Conservation (phyloP, 2,797 vertebrate species). For the Bovichtus variegatus region DNA sequence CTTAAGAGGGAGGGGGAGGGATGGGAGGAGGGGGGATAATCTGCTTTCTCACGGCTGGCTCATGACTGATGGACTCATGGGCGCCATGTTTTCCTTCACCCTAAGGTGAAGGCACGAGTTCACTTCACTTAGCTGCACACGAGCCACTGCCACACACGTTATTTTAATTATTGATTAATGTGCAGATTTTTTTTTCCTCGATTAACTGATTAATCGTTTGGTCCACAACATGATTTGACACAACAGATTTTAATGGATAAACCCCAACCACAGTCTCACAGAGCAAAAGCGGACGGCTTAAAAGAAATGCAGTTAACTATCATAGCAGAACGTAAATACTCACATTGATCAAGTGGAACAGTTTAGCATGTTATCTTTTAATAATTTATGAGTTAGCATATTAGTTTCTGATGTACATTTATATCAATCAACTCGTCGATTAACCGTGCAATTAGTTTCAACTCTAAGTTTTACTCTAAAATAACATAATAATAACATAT, state of each 20-base stretch:
- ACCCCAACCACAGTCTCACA: not conserved
- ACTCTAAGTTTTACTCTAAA: not conserved
- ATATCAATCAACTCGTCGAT: not conserved
- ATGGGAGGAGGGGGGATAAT: not conserved
- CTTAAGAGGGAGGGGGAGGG: not conserved
- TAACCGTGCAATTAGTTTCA: not conserved
- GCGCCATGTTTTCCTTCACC: constrained; percentile 51
- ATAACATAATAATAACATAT: not conserved
- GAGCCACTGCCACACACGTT: not conserved
- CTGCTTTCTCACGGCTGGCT: constrained; percentile 44
- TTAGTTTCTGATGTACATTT: not conserved
- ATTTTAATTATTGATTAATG: constrained; percentile 14
- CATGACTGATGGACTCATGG: constrained; percentile 29
- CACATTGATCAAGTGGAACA: not conserved
- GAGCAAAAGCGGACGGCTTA: too few relatives aligned
- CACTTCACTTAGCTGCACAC: constrained; percentile 1
- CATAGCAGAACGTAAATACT: not conserved
- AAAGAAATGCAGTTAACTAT: not conserved
- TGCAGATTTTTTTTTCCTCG: not conserved
- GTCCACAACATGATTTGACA: not conserved
- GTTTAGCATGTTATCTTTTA: not conserved
- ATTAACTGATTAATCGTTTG: not conserved
- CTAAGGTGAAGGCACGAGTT: constrained; percentile 16
- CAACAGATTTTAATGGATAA: not conserved
- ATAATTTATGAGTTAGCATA: not conserved